A percentile compares a stretch with the other conserved stretches of the same genome.
Evolutionary conservation across 2,888 invertebrate species (phyloP).

Genomic region (Cabera pusaria): DNA sequence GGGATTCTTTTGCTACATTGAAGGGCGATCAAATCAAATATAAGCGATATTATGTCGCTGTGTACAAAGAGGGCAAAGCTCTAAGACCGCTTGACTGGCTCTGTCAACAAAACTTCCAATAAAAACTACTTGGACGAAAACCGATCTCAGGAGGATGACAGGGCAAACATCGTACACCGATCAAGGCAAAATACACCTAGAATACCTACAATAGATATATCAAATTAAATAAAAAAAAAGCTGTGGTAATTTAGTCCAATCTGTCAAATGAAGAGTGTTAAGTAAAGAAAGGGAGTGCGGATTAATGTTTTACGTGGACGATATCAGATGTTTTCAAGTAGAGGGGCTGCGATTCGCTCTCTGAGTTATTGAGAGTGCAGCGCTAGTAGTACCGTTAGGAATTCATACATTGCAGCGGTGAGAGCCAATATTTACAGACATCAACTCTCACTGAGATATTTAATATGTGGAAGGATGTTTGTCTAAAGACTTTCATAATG

Average conservation of each 20-base stretch:
- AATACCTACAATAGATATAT: constrained; percentile 65
- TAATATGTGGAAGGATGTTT: too few species aligned
- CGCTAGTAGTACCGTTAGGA: not conserved
- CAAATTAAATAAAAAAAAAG: constrained; percentile 80
- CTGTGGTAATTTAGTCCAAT: constrained; percentile 77
- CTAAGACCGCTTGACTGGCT: constrained; percentile 55
- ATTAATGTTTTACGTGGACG: constrained; percentile 69
- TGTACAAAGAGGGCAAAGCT: constrained; percentile 57
- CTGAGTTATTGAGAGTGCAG: constrained; percentile 31
- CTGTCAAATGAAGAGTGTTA: constrained; percentile 82
- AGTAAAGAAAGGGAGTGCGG: constrained; percentile 74
- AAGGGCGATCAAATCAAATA: constrained; percentile 69
- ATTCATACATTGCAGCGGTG: too few species aligned
- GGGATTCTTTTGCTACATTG: constrained; percentile 42
- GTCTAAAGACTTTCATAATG: too few species aligned
- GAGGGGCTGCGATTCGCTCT: constrained; percentile 42
- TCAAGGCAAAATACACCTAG: constrained; percentile 53
- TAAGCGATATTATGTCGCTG: constrained; percentile 69
- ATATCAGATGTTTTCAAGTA: constrained; percentile 58
- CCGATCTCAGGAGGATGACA: constrained; percentile 53
- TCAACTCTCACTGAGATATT: too few species aligned
- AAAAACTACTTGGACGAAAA: constrained; percentile 74
- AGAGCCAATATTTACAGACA: too few species aligned
- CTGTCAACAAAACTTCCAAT: constrained; percentile 72
- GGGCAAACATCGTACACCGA: constrained; percentile 61